phyloP scores from a whole-genome alignment of 2,113 vertebrate species.

The Stigmatopora argus region DNA sequence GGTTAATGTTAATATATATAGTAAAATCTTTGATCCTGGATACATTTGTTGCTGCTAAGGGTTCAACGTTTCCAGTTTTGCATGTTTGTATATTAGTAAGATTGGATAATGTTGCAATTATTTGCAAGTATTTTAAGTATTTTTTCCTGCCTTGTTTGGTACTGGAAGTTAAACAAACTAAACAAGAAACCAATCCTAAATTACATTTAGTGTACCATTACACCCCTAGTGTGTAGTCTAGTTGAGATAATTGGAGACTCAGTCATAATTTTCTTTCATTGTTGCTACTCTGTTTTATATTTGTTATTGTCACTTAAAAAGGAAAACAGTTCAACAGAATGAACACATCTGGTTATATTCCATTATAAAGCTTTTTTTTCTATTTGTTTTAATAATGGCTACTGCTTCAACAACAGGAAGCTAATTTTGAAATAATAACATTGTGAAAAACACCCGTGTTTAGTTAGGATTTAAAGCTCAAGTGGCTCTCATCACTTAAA shows the following conservation, averaged over 20 bases:
- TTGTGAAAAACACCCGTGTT: conserved; percentile 11
- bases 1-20: too few species aligned
- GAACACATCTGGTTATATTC: conserved; percentile 13
- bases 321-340: neutral
- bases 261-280: neutral
- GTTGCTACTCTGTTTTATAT: too few species aligned
- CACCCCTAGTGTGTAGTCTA: conserved; percentile 11
- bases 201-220: too few species aligned
- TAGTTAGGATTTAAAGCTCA: conserved; percentile 13
- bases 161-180: too few species aligned
- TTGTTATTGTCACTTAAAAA: neutral
- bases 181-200: too few species aligned
- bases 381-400: conserved; percentile 27
- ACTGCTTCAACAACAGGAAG: conserved; percentile 28
- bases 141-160: too few species aligned
- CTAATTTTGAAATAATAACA: conserved; percentile 27
- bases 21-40: too few species aligned
- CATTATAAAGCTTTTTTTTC: conserved; percentile 26
- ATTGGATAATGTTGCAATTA: too few species aligned
- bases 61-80: too few species aligned
- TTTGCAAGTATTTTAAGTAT: too few species aligned
- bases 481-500: conserved; percentile 30
- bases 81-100: too few species aligned
- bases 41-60: too few species aligned
- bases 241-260: conserved; percentile 47